Percentiles rank a stretch among this genome's conserved stretches.
phyloP scores from a whole-genome alignment of 2,113 vertebrate species.

The Porphyrio hochstetteri region DNA sequence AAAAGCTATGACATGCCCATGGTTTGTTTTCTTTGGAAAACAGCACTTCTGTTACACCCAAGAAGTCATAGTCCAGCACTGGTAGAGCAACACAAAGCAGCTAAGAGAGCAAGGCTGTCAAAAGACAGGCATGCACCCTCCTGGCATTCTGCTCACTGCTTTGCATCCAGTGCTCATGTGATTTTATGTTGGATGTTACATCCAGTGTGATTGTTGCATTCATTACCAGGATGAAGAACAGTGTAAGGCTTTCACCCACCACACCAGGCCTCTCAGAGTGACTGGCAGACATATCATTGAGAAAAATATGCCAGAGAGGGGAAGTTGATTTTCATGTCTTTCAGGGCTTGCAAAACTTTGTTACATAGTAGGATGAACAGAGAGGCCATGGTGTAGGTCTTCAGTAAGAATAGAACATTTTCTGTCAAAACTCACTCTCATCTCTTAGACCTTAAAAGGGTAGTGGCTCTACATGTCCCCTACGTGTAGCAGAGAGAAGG shows the following conservation, averaged over 20 bases:
- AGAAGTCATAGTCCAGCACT: not conserved
- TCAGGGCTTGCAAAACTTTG: not conserved
- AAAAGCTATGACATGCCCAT: not conserved
- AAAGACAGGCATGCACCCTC: not conserved
- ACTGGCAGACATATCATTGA: not conserved
- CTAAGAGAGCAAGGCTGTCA: not conserved
- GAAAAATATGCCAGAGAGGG: not conserved
- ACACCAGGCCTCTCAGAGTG: not conserved
- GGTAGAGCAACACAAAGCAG: not conserved
- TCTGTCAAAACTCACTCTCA: not conserved
- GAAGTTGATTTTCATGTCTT: not conserved
- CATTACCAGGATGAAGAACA: not conserved
- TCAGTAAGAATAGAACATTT: not conserved
- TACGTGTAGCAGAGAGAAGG: not conserved
- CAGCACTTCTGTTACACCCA: not conserved
- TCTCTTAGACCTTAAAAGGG: not conserved
- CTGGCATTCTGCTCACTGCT: not conserved
- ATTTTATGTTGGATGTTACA: not conserved
- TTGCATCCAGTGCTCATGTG: not conserved
- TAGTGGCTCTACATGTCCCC: fast-evolving
- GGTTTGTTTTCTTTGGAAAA: not conserved
- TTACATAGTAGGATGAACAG: not conserved
- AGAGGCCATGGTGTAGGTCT: not conserved
- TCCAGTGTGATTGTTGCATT: not conserved
- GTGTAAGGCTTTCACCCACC: not conserved